A percentile compares a stretch with the other conserved stretches of the same genome.
phyloP scores from a whole-genome alignment of 2,113 vertebrate species.

The Macrotis lagotis region DNA sequence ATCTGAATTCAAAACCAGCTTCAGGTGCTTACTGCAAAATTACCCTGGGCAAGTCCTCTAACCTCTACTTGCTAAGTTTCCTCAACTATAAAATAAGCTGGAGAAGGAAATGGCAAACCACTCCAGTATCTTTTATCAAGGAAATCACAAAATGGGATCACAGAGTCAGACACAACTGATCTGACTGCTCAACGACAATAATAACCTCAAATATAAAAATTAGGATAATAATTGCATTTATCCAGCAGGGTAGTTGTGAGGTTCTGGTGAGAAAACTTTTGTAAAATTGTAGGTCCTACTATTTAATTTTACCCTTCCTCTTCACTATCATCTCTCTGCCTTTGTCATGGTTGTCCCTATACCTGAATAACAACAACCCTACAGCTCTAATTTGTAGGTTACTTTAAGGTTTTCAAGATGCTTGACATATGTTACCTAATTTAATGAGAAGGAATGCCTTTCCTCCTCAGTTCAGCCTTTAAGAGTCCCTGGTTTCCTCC shows the following conservation, averaged over 20 bases:
- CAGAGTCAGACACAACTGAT: too few species aligned
- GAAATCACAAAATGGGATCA: too few species aligned
- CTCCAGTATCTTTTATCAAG: background rate
- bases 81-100: background rate
- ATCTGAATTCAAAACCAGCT: background rate
- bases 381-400: background rate
- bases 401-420: background rate
- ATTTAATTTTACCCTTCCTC: too few species aligned
- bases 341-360: too few species aligned
- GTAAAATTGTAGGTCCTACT: too few species aligned
- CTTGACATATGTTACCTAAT: background rate
- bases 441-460: background rate
- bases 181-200: too few species aligned
- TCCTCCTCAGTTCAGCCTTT: background rate
- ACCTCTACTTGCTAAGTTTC: background rate
- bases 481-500: background rate
- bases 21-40: background rate
- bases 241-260: too few species aligned
- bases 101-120: background rate
- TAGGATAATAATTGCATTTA: too few species aligned
- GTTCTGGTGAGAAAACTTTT: too few species aligned
- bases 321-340: too few species aligned
- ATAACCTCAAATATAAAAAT: too few species aligned
- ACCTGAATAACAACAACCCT: background rate
- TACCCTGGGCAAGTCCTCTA: background rate